Evolutionary conservation across 2,113 vertebrate species (phyloP), one percentile per base, ranked within the genome.

Genomic region (Aspidoscelis tigris): DNA sequence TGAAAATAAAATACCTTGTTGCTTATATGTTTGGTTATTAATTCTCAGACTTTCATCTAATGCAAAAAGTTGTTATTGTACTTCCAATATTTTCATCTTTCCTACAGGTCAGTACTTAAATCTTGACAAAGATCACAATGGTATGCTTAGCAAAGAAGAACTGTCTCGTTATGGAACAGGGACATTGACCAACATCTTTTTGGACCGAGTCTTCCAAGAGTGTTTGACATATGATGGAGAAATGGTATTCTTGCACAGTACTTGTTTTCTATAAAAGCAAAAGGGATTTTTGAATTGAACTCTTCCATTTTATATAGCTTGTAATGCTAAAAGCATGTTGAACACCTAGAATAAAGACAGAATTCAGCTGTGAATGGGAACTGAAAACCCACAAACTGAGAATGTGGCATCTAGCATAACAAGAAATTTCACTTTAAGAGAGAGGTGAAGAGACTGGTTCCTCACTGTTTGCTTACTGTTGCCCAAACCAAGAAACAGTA

Each of bases 101-200:
- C 85, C 43, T 50, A 33, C 91, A 99, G 99, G 98, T 81, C 98
- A 99, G 90, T 99, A 99, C 88, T 96, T 99, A 86, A 99, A 99
- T 93, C 96, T 99, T 61, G 99, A 99, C 89, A 99, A 99, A 81
- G 98, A 99, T 91, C 99, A 99, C 93, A 99, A 99, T 47, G 99
- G 99, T 76, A 99, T 99, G 99, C 95, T 99, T 90, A 99, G 98
- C 96, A 99, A 99, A 92, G 99, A 99, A 92, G 99, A 99, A 68
- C 96, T 99, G 43, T 99, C 98, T 26, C 97, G 98, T 0, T 99
- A 99, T 5, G 98, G 99, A 91, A 99, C 98, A 55, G 98, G 98
- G 11, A 99, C 99, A 3, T 96, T 99, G 84, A 99, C 99, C 82
- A 96, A 95, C 5, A 97, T 99, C 87, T 99, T 99, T 92, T 94